Evolutionary conservation across 2,113 vertebrate genomes (phyloP), one percentile per base, ranked within the genome.

Genomic region (Alexandromys fortis): DNA sequence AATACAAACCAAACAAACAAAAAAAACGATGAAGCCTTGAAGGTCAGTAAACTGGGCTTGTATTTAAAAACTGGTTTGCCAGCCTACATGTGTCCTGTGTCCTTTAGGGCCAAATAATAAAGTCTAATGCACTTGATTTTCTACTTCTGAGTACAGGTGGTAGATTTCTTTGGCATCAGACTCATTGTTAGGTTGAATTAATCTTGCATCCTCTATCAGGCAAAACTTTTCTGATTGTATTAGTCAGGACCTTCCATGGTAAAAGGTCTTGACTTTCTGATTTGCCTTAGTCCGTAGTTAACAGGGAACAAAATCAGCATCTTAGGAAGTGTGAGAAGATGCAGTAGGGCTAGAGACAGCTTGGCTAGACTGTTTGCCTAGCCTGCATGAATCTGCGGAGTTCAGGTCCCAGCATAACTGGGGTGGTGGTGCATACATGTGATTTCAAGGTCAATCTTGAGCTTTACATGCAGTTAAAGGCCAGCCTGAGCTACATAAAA

Each of bases 91-190:
- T 94, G 45, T 92, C 83, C 55, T 61, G 0, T 78, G 7, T 94
- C 73, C 94, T 96, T 92, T 4, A 49, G n/a, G 38, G 12, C 63
- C 90, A n/a, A 38, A 17, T 92, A 92, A 86, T 83, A 94, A 82
- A 95, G 42, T 94, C 58, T 85, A 30, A 94, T 85, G 63, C 16
- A 52, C 61, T 88, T 86, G 61, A 52, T 49, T 77, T 92, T 90
- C 65, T 88, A 52, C n/a, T 58, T 55, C 33, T 26, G 79, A 81
- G 45, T 65, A 67, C 38, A 82, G 5, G 24, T 33, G 10, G 79
- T 95, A 24, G 70, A 87, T 94, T 93, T 93, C 75, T 91, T 30
- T 91, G 72, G 73, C 82, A 93, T 45, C 47, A 88, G 33, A 92
- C 47, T 92, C n/a, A 89, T 86, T 63, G 55, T 72, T 91, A 79